These are phyloP conservation scores for Hydraecia micacea DNA, from an alignment of 2,888 invertebrate species.

Conservation along the genomic window DNA sequence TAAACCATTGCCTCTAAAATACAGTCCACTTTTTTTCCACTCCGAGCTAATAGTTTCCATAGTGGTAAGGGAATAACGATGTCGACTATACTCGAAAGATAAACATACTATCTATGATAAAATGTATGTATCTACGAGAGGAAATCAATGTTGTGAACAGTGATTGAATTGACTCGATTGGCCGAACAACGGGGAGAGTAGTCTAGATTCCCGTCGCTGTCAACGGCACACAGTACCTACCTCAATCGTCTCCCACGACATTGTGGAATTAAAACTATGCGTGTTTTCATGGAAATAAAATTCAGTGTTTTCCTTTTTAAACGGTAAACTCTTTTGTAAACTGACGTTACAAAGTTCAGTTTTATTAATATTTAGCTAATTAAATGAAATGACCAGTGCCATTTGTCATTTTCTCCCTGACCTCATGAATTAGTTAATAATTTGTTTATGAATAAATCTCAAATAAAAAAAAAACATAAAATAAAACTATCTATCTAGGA, in stretches of 20 bases:
- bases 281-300: not conserved
- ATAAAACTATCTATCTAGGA: too few species aligned
- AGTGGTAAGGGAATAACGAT: not conserved
- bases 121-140: not conserved
- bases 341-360: not conserved
- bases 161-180: slow-evolving; percentile 1
- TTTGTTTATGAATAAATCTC: too few species aligned
- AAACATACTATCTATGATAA: not conserved
- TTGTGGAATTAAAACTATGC: not conserved
- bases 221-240: slow-evolving; percentile 20
- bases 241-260: slow-evolving; percentile 1
- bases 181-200: not conserved
- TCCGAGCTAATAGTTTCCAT: too few species aligned
- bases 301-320: not conserved
- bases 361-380: not conserved
- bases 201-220: slow-evolving; percentile 24
- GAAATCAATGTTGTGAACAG: not conserved
- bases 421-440: not conserved
- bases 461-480: too few species aligned
- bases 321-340: not conserved
- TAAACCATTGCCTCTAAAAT: too few species aligned
- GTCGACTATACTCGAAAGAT: not conserved
- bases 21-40: too few species aligned
- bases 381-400: not conserved
- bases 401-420: not conserved